These are phyloP conservation scores for Mola mola DNA, from an alignment of 2,113 vertebrate genomes.

Conservation along the genomic window DNA sequence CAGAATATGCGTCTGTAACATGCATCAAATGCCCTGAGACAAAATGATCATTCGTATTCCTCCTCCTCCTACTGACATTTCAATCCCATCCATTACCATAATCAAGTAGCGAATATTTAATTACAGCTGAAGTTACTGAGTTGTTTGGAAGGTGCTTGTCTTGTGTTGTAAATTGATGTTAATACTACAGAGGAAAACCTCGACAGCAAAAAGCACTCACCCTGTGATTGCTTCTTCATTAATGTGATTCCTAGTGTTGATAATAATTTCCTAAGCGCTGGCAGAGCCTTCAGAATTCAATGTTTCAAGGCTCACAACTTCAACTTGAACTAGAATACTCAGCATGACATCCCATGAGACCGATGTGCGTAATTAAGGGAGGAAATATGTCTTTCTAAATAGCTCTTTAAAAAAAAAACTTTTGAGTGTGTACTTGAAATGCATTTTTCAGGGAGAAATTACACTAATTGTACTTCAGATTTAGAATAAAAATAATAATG, in stretches of 20 bases:
- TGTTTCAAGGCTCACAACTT: constrained; percentile 15
- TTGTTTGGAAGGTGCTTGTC: background rate
- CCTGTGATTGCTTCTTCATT: constrained; percentile 57
- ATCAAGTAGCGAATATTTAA: constrained; percentile 44
- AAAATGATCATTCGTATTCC: constrained; percentile 28
- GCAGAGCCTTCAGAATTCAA: constrained; percentile 45
- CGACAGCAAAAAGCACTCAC: constrained; percentile 55
- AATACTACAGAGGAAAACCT: constrained; percentile 47
- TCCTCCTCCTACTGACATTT: constrained; percentile 6
- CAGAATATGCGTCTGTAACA: constrained; percentile 32
- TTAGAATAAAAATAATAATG: constrained; percentile 3
- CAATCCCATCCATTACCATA: constrained; percentile 54
- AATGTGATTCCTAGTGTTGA: constrained; percentile 50
- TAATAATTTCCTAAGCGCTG: constrained; percentile 45
- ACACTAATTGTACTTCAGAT: too few species aligned
- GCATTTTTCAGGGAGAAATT: constrained; percentile 26
- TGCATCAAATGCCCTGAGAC: constrained; percentile 16
- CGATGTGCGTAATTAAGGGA: constrained; percentile 60
- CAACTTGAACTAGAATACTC: constrained; percentile 13
- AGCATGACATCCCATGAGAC: constrained; percentile 41
- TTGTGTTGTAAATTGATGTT: constrained; percentile 13
- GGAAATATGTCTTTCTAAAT: constrained; percentile 48
- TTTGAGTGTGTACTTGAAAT: constrained; percentile 20
- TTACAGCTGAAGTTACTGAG: constrained; percentile 19
- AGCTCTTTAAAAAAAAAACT: constrained; percentile 20